Base-by-base conservation (phyloP, 2,888 invertebrate genomes). In the Axea sp. region DNA sequence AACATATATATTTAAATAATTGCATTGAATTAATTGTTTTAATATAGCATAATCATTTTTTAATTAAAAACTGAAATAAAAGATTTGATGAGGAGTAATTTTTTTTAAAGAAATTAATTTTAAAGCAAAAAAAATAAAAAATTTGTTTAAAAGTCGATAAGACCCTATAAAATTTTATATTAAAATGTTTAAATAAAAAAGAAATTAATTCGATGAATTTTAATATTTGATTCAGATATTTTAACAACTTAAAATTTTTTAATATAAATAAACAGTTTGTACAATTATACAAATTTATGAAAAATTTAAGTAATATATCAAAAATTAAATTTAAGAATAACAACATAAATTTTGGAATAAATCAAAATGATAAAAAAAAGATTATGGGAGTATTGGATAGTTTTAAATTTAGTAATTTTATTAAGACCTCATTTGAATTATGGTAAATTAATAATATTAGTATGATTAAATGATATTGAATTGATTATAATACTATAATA, bases 1-100 rank as follows among this genome's bases (percentile, higher is more conserved):
- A 91, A 90, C 93, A 93, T n/a, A 90, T 93, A 15, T 28, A 9
- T 78, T 76, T 93, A 88, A 93, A 93, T 91, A 91, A 93, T 93
- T 91, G 93, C 93, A 91, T 92, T 93, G 93, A 90, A 85, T 89
- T 93, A 90, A 93, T 92, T 91, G 92, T 93, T 90, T 92, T 90
- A 93, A 93, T 92, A 92, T 93, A 93, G 92, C 93, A 92, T 92
- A 93, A 93, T 92, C 89, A 92, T 89, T 91, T 92, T 90, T 93
- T 94, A 92, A 94, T 92, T 93, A 89, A 87, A 90, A 91, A 90
- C 93, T 93, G 87, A 93, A 89, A 94, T 94, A 93, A 93, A 93
- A 82, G 93, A 91, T 90, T 91, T 87, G 86, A 93, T 91, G 90
- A 92, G 81, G 90, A 90, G 91, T 89, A 87, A 84, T 83, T 90